These are phyloP conservation scores for Drosophila paracracens DNA, from an alignment of 2,888 invertebrate species.

Conservation along the genomic window DNA sequence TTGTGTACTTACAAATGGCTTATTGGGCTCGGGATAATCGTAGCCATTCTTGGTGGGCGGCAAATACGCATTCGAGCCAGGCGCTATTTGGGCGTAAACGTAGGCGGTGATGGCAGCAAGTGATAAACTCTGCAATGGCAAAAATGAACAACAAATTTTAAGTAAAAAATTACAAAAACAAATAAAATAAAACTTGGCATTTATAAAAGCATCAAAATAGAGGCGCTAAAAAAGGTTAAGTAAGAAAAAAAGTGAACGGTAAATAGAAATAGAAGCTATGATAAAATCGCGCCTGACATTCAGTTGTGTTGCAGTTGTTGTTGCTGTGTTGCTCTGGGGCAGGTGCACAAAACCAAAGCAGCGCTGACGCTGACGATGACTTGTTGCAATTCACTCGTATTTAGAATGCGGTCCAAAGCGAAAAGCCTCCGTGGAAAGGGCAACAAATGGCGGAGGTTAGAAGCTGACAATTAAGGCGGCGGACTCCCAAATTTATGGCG, in stretches of 20 bases:
- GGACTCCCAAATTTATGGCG: conserved; percentile 44
- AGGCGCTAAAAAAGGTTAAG: conserved; percentile 66
- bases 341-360: conserved; percentile 53
- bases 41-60: conserved; percentile 90
- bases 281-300: conserved; percentile 79
- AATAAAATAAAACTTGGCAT: conserved; percentile 43
- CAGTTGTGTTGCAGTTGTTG: conserved; percentile 40
- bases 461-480: conserved; percentile 56
- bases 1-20: conserved; percentile 80
- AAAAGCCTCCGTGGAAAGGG: conserved; percentile 58
- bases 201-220: conserved; percentile 32
- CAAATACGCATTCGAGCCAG: conserved; percentile 91
- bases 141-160: conserved; percentile 32
- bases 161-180: conserved; percentile 31
- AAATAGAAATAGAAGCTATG: conserved; percentile 72
- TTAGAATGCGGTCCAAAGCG: conserved; percentile 62
- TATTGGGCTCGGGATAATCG: conserved; percentile 89
- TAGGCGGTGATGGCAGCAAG: conserved; percentile 78
- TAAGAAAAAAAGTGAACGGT: conserved; percentile 67
- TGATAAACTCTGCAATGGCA: conserved; percentile 80
- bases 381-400: conserved; percentile 42
- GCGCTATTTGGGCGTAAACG: conserved; percentile 84
- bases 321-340: conserved; percentile 49
- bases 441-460: conserved; percentile 70
- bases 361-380: conserved; percentile 29